Evolutionary conservation across 2,888 invertebrate genomes (phyloP), one percentile per base, ranked within the genome.

Genomic region (Lymantria dispar): DNA sequence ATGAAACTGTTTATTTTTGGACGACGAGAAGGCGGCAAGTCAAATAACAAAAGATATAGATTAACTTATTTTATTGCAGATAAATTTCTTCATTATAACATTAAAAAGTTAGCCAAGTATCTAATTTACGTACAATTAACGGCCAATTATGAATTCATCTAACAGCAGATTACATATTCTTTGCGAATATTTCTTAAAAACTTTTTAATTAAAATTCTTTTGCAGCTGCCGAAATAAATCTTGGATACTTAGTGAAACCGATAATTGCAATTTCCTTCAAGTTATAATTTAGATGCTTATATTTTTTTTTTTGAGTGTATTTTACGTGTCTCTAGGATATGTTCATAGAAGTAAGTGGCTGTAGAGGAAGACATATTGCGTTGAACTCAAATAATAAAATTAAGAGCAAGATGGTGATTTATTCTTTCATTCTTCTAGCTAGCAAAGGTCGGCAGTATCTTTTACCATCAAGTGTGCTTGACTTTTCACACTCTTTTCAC

Each of bases 171-270:
- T 83, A 87, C 84, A 86, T 86, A 83, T 83, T 83, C 80, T 76
- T 79, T 60, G 71, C 68, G 80, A 80, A 83, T 81, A 79, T 77
- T 84, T 81, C 69, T 73, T 68, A 72, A 47, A 70, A 85, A 85
- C 78, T 87, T 86, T 84, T 83, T 86, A 86, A 88, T 88, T 87
- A 84, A 87, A 86, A 86, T 86, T 85, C 81, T 85, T 87, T 76
- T 58, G 63, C 58, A 61, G 68, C 70, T 73, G 71, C 76, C 73
- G 75, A 78, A 78, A 74, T 72, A 78, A 80, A 76, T 78, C 66
- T 77, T 77, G 67, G 74, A 74, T 70, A 74, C 65, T 71, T 72
- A 73, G 70, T 80, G 78, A 82, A 73, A 73, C 74, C 79, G 78
- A 83, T 84, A 76, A 80, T 80, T 82, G 78, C 64, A 77, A 77